Evolutionary conservation across 1,140 invertebrate genomes (phyloP), one percentile per base, ranked within the genome.

Genomic region (Cepaea nemoralis): DNA sequence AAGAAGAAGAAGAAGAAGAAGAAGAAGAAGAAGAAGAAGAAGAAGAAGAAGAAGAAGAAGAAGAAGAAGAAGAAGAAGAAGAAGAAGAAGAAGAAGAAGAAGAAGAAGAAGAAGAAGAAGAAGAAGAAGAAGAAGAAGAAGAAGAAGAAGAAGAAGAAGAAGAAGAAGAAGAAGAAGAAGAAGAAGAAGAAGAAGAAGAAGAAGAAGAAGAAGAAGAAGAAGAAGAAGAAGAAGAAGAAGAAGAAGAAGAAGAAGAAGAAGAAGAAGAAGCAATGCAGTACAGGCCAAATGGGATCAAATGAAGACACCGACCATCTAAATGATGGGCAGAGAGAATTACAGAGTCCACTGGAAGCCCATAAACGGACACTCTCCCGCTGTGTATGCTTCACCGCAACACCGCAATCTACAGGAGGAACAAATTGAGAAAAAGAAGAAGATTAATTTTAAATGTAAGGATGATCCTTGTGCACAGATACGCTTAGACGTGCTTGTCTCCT

Each of bases 371-470:
- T n/a, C n/a, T n/a, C n/a, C n/a, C n/a, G n/a, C n/a, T n/a, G n/a
- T n/a, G n/a, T n/a, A n/a, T n/a, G n/a, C n/a, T n/a, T n/a, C n/a
- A n/a, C n/a, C n/a, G 14, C 14, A 16, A 33, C 12, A 31, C 12
- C 12, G 31, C 14, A 55, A n/a, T 55, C 14, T 14, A 55, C 50
- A n/a, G 14, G n/a, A 55, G n/a, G n/a, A 55, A 55, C n/a, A 16
- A 16, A 16, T 55, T 16, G 14, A 55, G 50, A 16, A 16, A 55
- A 55, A 14, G 14, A n/a, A 55, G 14, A 55, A 55, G 50, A 14
- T n/a, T 55, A 55, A n/a, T 55, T 16, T 55, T 55, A 55, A 55
- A 55, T 55, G 50, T 55, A 55, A n/a, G n/a, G 14, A 55, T 55
- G n/a, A n/a, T n/a, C n/a, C 50, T n/a, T 55, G 50, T n/a, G n/a